Evolutionary conservation across 2,797 vertebrate species (phyloP).

Genomic region (Sphenodon punctatus): DNA sequence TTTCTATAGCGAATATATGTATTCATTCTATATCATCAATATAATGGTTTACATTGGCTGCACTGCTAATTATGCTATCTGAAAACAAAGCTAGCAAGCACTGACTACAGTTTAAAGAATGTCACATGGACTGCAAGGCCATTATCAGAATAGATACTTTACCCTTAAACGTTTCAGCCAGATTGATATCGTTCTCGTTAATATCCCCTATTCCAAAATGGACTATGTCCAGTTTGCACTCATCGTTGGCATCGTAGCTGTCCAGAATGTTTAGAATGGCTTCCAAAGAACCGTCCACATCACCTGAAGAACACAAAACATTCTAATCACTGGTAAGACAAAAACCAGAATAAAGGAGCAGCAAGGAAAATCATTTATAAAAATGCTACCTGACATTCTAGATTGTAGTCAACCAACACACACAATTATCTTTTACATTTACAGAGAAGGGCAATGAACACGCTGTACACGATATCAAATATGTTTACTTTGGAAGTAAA

Average conservation of each 20-base stretch:
- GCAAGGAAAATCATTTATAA: not conserved
- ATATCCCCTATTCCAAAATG: constrained; percentile 92
- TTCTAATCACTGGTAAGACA: not conserved
- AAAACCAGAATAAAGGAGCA: not conserved
- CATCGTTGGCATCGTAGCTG: constrained; percentile 84
- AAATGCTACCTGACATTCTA: not conserved
- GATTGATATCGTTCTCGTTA: constrained; percentile 87
- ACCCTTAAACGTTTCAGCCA: constrained; percentile 90
- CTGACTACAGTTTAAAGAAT: not conserved
- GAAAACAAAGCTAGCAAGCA: not conserved
- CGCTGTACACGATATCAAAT: not conserved
- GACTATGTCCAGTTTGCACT: constrained; percentile 87
- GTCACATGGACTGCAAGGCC: not conserved
- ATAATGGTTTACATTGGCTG: too few species aligned
- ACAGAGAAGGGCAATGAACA: not conserved
- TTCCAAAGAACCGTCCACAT: constrained; percentile 93
- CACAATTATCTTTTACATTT: not conserved
- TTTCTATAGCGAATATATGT: too few species aligned
- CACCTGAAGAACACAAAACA: constrained; percentile 75
- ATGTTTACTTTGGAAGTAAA: too few species aligned
- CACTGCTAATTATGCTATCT: not conserved
- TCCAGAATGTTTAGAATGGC: constrained; percentile 87
- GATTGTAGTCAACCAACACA: accelerated
- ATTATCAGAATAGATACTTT: constrained; percentile 14
- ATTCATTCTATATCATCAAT: too few species aligned